phyloP scores from a whole-genome alignment of 2,888 invertebrate species.

The Thecocarcelia acutangulata region DNA sequence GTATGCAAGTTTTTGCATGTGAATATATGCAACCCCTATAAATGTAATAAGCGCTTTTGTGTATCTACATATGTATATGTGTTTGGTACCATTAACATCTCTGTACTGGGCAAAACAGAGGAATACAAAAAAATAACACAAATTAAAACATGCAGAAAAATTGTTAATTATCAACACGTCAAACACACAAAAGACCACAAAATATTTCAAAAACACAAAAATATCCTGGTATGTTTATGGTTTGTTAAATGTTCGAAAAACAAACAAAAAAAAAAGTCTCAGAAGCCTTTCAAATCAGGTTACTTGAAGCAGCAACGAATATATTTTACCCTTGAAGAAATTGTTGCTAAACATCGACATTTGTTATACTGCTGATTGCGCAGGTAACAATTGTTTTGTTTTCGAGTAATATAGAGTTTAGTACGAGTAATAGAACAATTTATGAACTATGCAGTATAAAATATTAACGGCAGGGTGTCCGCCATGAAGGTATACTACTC shows the following conservation, averaged over 20 bases:
- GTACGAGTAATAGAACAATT: too few species aligned
- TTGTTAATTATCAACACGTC: slow-evolving; percentile 80
- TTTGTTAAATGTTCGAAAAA: slow-evolving; percentile 58
- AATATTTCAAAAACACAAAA: slow-evolving; percentile 68
- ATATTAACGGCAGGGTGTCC: too few species aligned
- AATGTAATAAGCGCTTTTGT: background rate
- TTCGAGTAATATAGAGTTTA: too few species aligned
- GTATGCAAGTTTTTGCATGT: slow-evolving; percentile 20
- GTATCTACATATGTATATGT: background rate
- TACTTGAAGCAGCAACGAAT: slow-evolving; percentile 6
- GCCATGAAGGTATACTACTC: too few species aligned
- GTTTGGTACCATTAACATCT: slow-evolving; percentile 29
- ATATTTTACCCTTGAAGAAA: background rate
- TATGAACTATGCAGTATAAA: too few species aligned
- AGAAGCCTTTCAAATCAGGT: background rate
- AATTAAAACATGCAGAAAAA: slow-evolving; percentile 50
- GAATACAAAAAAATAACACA: slow-evolving; percentile 7
- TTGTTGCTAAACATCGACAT: background rate
- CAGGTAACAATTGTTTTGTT: too few species aligned
- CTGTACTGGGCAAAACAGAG: slow-evolving; percentile 8
- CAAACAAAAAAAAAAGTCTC: background rate
- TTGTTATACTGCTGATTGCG: too few species aligned
- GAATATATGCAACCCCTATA: slow-evolving; percentile 35
- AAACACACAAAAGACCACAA: slow-evolving; percentile 79
- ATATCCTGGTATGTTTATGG: slow-evolving; percentile 63